A percentile compares a stretch with the other conserved stretches of the same genome.
phyloP scores from a whole-genome alignment of 2,888 invertebrate genomes.

The Drosophila aldrichi region DNA sequence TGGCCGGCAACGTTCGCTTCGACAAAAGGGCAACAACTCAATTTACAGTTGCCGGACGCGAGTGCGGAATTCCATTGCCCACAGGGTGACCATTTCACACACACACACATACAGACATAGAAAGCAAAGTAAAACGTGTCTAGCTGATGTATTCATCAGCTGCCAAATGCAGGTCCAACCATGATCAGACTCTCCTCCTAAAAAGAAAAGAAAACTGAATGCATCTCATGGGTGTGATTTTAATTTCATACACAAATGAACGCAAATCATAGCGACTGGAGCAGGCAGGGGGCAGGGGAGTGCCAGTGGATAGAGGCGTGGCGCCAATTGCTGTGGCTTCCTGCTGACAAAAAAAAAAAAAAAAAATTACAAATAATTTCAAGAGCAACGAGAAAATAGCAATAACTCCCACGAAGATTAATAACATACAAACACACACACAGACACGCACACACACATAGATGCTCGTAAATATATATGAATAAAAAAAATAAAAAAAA shows the following conservation, averaged over 20 bases:
- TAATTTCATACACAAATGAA: slow-evolving; percentile 86
- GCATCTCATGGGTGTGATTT: slow-evolving; percentile 85
- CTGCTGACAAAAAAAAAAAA: slow-evolving; percentile 41
- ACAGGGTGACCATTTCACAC: slow-evolving; percentile 66
- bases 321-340: slow-evolving; percentile 32
- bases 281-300: too few species aligned
- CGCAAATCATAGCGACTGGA: slow-evolving; percentile 65
- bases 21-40: slow-evolving; percentile 76
- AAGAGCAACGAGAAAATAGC: slow-evolving; percentile 60
- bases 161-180: slow-evolving; percentile 42
- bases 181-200: slow-evolving; percentile 1
- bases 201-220: slow-evolving; percentile 18
- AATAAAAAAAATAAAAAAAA: slow-evolving; percentile 34
- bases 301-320: not conserved
- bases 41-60: slow-evolving; percentile 69
- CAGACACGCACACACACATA: slow-evolving; percentile 17
- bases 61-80: slow-evolving; percentile 66
- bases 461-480: slow-evolving; percentile 63
- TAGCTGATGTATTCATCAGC: slow-evolving; percentile 44
- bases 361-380: slow-evolving; percentile 44
- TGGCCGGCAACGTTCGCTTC: slow-evolving; percentile 44
- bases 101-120: not conserved
- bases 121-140: slow-evolving; percentile 13
- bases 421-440: slow-evolving; percentile 58
- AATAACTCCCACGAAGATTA: slow-evolving; percentile 84